phyloP scores from a whole-genome alignment of 2,113 vertebrate genomes.

The Marcusenius ussheri region DNA sequence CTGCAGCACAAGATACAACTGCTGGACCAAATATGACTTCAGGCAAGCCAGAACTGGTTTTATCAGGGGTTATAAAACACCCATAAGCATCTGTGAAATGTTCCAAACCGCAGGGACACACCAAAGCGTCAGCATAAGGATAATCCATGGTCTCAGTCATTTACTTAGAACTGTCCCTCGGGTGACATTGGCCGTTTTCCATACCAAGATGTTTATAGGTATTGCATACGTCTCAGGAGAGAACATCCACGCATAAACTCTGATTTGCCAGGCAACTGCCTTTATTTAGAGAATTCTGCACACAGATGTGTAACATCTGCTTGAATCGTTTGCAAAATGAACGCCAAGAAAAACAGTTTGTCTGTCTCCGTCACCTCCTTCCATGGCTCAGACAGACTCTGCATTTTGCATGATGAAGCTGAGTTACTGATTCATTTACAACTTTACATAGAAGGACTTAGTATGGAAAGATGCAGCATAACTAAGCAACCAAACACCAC shows the following conservation, averaged over 20 bases:
- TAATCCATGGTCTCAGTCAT: background rate
- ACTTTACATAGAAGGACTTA: background rate
- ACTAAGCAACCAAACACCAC: background rate
- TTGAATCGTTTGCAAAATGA: slow-evolving; percentile 28
- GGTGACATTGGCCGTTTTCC: background rate
- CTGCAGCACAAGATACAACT: background rate
- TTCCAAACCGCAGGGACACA: background rate
- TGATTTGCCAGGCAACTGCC: background rate
- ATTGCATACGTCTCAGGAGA: background rate
- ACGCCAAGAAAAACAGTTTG: slow-evolving; percentile 27
- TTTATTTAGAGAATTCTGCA: background rate
- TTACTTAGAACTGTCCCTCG: background rate
- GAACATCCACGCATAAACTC: background rate
- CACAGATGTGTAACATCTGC: slow-evolving; percentile 16
- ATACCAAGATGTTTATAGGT: background rate
- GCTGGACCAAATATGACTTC: background rate
- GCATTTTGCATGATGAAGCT: background rate
- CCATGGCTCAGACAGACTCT: background rate
- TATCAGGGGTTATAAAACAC: background rate
- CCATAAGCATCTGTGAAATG: background rate
- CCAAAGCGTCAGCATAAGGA: background rate
- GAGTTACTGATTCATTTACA: background rate
- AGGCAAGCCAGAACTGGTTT: background rate
- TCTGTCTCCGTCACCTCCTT: background rate
- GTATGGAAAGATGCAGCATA: background rate